Percentiles rank a stretch among this genome's conserved stretches.
phyloP scores from a whole-genome alignment of 2,888 invertebrate species.

The Thereva nobilitata region DNA sequence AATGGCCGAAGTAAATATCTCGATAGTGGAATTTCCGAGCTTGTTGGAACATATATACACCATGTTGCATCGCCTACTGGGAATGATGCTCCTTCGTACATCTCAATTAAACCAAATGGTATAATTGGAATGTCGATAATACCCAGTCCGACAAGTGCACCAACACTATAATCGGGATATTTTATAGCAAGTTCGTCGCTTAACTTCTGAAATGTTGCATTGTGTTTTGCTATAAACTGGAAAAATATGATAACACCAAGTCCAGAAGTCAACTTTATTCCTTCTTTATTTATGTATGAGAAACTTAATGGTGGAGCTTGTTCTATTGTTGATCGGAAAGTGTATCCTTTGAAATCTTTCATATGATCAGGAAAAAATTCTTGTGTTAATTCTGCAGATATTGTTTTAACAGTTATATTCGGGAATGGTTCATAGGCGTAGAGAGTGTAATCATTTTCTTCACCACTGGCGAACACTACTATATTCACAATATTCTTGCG shows the following conservation, averaged over 20 bases:
- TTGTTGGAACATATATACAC: conserved; percentile 11
- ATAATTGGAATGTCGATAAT: conserved; percentile 22
- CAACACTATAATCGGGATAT: conserved; percentile 9
- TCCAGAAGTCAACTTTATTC: conserved; percentile 4
- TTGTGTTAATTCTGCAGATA: neutral
- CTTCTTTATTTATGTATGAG: conserved; percentile 14
- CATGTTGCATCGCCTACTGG: neutral
- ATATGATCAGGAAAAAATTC: conserved; percentile 3
- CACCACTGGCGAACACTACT: neutral
- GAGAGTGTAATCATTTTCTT: neutral
- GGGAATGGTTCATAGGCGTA: conserved; percentile 28
- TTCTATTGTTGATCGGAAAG: conserved; percentile 27
- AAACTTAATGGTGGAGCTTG: conserved; percentile 32
- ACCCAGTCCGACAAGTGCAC: neutral
- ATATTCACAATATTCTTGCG: conserved; percentile 20
- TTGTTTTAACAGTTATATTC: neutral
- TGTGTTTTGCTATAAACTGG: conserved; percentile 10
- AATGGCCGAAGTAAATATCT: conserved; percentile 22
- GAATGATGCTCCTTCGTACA: conserved; percentile 12
- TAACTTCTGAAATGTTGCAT: conserved; percentile 23
- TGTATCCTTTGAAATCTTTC: conserved; percentile 25
- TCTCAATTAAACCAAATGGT: conserved; percentile 22
- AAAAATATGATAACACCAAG: conserved; percentile 17
- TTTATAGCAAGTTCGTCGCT: neutral
- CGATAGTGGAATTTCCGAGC: conserved; percentile 6